Evolutionary conservation across 2,888 invertebrate species (phyloP).

Genomic region (Chrysomela aeneicollis): DNA sequence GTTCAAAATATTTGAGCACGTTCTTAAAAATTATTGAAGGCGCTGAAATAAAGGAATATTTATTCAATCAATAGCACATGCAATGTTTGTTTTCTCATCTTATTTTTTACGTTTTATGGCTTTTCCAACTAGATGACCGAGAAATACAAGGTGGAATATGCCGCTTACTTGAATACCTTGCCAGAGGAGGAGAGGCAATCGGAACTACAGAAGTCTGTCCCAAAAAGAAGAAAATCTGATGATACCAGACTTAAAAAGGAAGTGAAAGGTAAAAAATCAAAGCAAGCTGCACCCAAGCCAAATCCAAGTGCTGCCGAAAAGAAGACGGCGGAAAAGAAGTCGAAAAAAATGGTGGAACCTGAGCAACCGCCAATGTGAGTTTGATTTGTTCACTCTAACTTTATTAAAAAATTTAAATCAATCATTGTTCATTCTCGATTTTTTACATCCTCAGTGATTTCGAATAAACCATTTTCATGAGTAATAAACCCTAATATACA

Average conservation of each 20-base stretch:
- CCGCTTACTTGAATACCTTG: constrained; percentile 61
- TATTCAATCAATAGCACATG: no score
- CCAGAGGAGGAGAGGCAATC: constrained; percentile 62
- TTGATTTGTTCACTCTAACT: not conserved
- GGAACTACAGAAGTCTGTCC: constrained; percentile 56
- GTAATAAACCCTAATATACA: no score
- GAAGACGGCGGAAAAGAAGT: constrained; percentile 21
- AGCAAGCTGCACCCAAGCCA: constrained; percentile 24
- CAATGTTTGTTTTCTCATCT: not conserved
- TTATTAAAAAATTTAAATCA: no score
- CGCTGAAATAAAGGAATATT: no score
- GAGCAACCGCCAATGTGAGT: constrained; percentile 61
- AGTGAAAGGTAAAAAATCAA: constrained; percentile 30
- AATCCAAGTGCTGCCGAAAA: constrained; percentile 26
- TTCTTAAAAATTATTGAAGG: no score
- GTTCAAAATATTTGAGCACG: no score
- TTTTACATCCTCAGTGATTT: no score
- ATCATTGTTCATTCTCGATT: no score
- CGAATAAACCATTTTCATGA: no score
- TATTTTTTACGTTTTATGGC: not conserved
- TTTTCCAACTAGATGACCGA: constrained; percentile 55
- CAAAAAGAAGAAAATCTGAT: constrained; percentile 48
- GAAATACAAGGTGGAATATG: constrained; percentile 63
- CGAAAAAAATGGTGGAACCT: constrained; percentile 56
- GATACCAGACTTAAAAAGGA: constrained; percentile 32